Conservation (phyloP, 1,140 invertebrate species). For the Hestina assimilis region DNA sequence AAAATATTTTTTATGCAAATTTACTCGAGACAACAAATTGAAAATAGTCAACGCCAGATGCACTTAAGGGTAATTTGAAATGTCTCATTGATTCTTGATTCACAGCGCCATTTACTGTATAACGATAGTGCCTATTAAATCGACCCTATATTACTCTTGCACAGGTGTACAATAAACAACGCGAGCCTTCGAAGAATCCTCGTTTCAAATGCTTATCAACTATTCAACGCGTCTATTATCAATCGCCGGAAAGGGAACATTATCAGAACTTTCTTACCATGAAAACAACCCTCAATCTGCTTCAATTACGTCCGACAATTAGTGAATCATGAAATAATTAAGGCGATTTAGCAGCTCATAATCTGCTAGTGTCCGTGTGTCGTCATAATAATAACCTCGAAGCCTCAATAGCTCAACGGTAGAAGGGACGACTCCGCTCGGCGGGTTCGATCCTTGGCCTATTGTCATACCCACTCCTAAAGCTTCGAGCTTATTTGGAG, state of each 20-base stretch:
- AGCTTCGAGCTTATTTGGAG: too few relatives aligned
- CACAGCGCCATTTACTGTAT: constrained; percentile 6
- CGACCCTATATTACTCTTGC: constrained; percentile 9
- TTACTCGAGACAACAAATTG: too few relatives aligned
- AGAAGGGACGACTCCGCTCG: too few relatives aligned
- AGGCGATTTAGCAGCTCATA: constrained; percentile 30
- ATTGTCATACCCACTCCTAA: too few relatives aligned
- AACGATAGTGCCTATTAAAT: constrained; percentile 24
- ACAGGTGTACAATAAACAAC: constrained; percentile 28
- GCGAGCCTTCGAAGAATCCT: constrained; percentile 18
- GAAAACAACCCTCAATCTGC: constrained; percentile 25
- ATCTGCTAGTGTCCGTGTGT: constrained; percentile 28
- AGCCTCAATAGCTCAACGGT: too few relatives aligned
- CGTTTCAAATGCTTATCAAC: constrained; percentile 21
- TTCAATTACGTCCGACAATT: constrained; percentile 30
- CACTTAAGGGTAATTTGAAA: constrained; percentile 10
- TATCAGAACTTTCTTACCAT: constrained; percentile 27
- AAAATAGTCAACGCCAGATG: neutral
- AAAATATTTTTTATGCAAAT: too few relatives aligned
- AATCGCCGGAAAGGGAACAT: constrained; percentile 30
- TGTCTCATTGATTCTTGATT: constrained; percentile 5
- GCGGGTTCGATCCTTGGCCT: too few relatives aligned
- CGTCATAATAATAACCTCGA: too few relatives aligned
- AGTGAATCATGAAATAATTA: constrained; percentile 23
- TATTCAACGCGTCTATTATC: constrained; percentile 29